These are phyloP conservation scores for Tapirus indicus DNA, from an alignment of 2,797 vertebrate genomes.

Conservation along the genomic window DNA sequence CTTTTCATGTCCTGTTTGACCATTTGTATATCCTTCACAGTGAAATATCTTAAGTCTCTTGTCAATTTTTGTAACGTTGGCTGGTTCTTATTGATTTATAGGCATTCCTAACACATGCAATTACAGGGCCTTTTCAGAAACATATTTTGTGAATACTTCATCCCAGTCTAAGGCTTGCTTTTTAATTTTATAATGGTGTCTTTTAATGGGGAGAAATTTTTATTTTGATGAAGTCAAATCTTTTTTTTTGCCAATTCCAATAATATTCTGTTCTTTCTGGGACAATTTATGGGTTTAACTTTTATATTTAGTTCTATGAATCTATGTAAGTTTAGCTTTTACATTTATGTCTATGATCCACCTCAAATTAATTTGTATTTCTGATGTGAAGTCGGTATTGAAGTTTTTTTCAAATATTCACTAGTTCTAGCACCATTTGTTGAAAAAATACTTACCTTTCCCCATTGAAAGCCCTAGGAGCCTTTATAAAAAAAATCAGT, in stretches of 20 bases:
- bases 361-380: background rate
- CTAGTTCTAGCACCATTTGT: background rate
- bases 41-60: background rate
- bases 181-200: background rate
- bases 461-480: background rate
- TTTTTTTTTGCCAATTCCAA: background rate
- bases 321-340: background rate
- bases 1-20: background rate
- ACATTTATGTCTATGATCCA: background rate
- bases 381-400: background rate
- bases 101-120: background rate
- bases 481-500: background rate
- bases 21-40: background rate
- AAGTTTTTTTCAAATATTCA: background rate
- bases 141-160: background rate
- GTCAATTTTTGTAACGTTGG: background rate
- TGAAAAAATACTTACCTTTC: background rate
- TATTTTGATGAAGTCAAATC: background rate
- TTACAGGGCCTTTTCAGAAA: background rate
- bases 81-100: no score
- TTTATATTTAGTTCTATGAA: background rate
- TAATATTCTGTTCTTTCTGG: background rate
- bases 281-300: background rate
- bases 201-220: background rate
- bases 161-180: background rate